A percentile compares a stretch with the other conserved stretches of the same genome.
These are phyloP conservation scores for Chrysopilus asiliformis DNA, from an alignment of 2,888 invertebrate genomes.

Conservation along the genomic window DNA sequence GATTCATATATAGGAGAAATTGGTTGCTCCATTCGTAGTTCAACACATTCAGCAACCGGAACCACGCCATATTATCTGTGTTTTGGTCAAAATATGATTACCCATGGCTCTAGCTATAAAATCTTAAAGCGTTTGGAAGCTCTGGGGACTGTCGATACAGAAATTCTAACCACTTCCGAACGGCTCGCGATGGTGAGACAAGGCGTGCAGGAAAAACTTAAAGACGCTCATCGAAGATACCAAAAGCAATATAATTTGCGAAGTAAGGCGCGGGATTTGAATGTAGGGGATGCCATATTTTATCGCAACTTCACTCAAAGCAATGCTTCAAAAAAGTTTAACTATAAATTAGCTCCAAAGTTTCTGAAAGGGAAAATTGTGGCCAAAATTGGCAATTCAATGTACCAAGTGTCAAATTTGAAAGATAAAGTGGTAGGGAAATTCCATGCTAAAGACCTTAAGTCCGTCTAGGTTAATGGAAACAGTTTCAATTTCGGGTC, in stretches of 20 bases:
- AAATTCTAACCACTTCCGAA: too few species aligned
- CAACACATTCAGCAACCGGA: conserved; percentile 19
- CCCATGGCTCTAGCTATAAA: conserved; percentile 7
- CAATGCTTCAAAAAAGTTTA: background rate
- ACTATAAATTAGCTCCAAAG: background rate
- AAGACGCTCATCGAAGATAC: background rate
- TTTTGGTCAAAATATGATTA: conserved; percentile 17
- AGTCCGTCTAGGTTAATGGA: too few species aligned
- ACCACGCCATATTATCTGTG: conserved; percentile 17
- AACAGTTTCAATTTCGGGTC: too few species aligned
- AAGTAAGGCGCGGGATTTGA: background rate
- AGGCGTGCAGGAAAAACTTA: background rate
- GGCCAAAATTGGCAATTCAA: too few species aligned
- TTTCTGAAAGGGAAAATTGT: conserved; percentile 1
- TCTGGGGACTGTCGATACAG: too few species aligned
- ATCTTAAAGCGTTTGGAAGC: conserved; percentile 1
- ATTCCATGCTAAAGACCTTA: too few species aligned
- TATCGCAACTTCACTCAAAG: conserved; percentile 3
- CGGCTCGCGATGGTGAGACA: background rate
- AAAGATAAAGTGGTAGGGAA: too few species aligned
- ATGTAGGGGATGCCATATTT: background rate
- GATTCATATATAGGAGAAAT: conserved; percentile 18
- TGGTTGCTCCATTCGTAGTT: conserved; percentile 19
- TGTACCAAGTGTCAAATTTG: too few species aligned
- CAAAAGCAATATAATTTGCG: background rate